Base-by-base conservation (phyloP, 2,113 vertebrate species). In the Zosterops borbonicus region DNA sequence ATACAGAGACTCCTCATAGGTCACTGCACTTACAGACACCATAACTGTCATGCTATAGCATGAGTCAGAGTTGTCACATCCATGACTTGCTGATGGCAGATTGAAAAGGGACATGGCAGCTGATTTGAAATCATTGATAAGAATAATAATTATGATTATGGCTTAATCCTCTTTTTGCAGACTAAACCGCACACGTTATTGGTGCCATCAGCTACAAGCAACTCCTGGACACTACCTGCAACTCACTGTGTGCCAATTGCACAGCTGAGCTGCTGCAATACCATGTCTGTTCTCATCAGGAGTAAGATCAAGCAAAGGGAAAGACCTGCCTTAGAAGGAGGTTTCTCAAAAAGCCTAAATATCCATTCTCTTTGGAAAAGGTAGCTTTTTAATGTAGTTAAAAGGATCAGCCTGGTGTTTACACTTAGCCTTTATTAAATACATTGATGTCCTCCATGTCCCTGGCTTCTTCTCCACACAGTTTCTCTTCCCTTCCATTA, bases 161-260 rank as follows among this genome's bases (percentile, higher is more conserved):
- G 47, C 35, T 91, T 75, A 95, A 92, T 92, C 47, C 52, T 83
- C 64, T 75, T 83, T 84, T 90, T 87, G 47, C 23, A 89, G 52
- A 28, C 42, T 63, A 59, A 83, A 83, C 28, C 42, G 69, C n/a
- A 12, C 31, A 69, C 4, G 0, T 80, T 70, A 29, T 11, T 69
- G 42, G 18, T 90, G 49, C 41, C 64, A 73, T 28, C 76, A 86
- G 37, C 59, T 73, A 15, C 31, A 58, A 62, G 56, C 59, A 71
- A 16, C 17, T 17, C 15, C 68, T 69, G 59, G n/a, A 58, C 46
- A 42, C n/a, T 11, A 58, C 42, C 7, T 62, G 60, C 59, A 65
- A 46, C 31, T n/a, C 59, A 29, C 29, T 67, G 29, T 18, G 50
- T 69, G 58, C 29, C 44, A 58, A 47, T 18, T 35, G 19, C 63